Evolutionary conservation across 2,888 invertebrate genomes (phyloP).

Genomic region (Andrena flavipes): DNA sequence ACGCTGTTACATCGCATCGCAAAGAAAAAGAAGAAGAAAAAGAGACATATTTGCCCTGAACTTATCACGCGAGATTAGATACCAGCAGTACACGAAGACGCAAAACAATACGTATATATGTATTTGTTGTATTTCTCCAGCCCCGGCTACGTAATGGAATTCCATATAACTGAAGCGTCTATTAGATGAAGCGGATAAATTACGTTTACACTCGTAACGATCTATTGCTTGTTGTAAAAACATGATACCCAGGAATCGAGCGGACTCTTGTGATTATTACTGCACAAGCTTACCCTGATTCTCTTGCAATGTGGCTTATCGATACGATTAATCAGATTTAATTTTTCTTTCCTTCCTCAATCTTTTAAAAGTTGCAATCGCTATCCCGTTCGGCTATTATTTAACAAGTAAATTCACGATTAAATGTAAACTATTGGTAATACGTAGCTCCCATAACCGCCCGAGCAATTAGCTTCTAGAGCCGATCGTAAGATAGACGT

Average conservation of each 20-base stretch:
- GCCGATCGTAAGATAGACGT: constrained; percentile 43
- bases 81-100: constrained; percentile 37
- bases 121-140: neutral
- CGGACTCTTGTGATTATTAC: constrained; percentile 24
- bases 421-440: constrained; percentile 54
- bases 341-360: neutral
- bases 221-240: constrained; percentile 51
- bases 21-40: neutral
- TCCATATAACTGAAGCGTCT: constrained; percentile 39
- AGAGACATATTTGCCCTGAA: constrained; percentile 34
- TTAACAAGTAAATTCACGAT: constrained; percentile 62
- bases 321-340: constrained; percentile 25
- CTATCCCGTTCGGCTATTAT: constrained; percentile 48
- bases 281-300: constrained; percentile 53
- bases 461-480: constrained; percentile 36
- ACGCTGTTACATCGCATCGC: constrained; percentile 13
- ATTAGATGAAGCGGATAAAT: constrained; percentile 48
- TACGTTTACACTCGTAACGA: constrained; percentile 21
- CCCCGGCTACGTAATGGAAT: constrained; percentile 23
- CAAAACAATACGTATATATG: constrained; percentile 40
- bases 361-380: constrained; percentile 27
- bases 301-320: constrained; percentile 31
- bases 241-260: constrained; percentile 24
- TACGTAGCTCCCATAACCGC: constrained; percentile 34
- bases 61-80: constrained; percentile 54